These are phyloP conservation scores for Pararge aegeria DNA, from an alignment of 1,140 invertebrate genomes.

Conservation along the genomic window DNA sequence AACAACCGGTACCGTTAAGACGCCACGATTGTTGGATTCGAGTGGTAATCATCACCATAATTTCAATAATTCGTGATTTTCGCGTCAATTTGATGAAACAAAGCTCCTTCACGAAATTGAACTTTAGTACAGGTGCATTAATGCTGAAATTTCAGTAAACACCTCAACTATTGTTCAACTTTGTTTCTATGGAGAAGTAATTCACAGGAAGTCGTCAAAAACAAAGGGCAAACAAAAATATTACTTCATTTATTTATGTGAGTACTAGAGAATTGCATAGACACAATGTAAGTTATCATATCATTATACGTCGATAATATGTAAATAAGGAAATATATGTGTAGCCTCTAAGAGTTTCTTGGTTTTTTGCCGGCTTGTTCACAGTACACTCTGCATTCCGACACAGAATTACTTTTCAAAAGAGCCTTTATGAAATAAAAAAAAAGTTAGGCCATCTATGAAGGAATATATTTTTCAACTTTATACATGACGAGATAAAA, in stretches of 20 bases:
- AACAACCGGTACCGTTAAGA: slow-evolving; percentile 54
- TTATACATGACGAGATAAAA: no score
- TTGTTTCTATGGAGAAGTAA: neutral
- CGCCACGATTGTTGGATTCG: slow-evolving; percentile 45
- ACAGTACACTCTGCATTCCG: no score
- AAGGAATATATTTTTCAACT: no score
- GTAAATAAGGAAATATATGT: no score
- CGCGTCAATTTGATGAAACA: slow-evolving; percentile 33
- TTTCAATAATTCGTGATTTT: slow-evolving; percentile 62
- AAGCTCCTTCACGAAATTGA: neutral
- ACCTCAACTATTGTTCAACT: neutral
- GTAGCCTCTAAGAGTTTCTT: no score
- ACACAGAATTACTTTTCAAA: no score
- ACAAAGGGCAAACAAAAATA: neutral
- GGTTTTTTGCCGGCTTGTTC: no score
- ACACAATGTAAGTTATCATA: neutral
- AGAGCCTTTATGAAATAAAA: no score
- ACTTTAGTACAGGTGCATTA: neutral
- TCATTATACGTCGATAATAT: no score
- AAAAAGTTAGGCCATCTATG: no score
- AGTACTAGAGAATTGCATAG: neutral
- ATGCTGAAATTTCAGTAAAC: neutral
- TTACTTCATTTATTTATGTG: neutral
- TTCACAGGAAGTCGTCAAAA: neutral
- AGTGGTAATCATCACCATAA: slow-evolving; percentile 44